Percentiles rank a stretch among this genome's conserved stretches.
Evolutionary conservation across 2,797 vertebrate genomes (phyloP).

Genomic region (Lepus oiostolus): DNA sequence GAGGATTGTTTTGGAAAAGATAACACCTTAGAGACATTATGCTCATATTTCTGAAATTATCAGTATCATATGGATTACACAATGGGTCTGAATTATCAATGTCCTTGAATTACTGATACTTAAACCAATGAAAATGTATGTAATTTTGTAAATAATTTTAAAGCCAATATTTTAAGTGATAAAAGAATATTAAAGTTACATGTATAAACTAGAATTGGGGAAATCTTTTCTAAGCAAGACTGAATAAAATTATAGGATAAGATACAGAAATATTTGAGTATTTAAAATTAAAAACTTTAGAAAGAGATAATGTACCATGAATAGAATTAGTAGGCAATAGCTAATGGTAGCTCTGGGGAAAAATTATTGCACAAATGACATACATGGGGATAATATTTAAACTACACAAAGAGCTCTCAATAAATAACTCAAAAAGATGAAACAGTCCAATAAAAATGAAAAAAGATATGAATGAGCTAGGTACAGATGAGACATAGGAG

Average conservation of each 20-base stretch:
- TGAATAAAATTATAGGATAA: neutral
- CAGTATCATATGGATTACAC: neutral
- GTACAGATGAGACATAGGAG: neutral
- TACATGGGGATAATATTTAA: neutral
- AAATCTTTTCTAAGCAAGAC: neutral
- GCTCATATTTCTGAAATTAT: neutral
- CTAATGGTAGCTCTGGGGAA: neutral
- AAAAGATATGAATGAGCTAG: neutral
- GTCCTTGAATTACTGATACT: neutral
- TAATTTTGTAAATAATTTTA: neutral
- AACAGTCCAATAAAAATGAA: neutral
- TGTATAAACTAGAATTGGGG: neutral
- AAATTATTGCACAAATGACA: neutral
- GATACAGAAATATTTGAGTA: neutral
- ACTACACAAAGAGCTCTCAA: neutral
- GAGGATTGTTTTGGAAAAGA: neutral
- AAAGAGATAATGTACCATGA: neutral
- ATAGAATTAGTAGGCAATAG: neutral
- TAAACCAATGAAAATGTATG: neutral
- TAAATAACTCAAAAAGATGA: neutral
- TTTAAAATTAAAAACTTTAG: neutral
- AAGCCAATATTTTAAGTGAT: neutral
- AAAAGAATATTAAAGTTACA: neutral
- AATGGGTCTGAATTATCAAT: neutral
- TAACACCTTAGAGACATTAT: neutral